A percentile compares a stretch with the other conserved stretches of the same genome.
Evolutionary conservation across 2,113 vertebrate species (phyloP).

Genomic region (Mohoua ochrocephala): DNA sequence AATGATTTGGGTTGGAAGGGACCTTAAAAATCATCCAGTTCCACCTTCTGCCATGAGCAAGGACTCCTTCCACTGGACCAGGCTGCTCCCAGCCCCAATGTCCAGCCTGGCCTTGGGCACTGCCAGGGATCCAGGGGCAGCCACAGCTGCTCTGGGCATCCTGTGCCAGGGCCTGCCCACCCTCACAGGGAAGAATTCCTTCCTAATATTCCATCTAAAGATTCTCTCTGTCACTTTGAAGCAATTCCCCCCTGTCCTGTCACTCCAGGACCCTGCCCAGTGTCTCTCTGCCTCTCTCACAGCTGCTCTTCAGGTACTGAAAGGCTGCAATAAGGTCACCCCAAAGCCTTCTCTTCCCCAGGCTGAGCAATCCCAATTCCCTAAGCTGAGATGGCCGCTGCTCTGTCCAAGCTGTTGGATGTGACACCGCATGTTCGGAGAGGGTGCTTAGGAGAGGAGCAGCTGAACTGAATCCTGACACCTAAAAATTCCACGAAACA

Average conservation of each 20-base stretch:
- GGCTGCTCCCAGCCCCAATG: background rate
- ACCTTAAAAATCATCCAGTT: accelerated
- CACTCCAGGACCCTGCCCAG: accelerated
- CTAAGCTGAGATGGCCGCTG: accelerated
- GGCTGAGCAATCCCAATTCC: accelerated
- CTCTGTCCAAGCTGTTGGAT: accelerated
- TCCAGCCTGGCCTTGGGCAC: background rate
- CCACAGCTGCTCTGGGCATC: background rate
- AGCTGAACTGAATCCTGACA: background rate
- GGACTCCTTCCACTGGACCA: background rate
- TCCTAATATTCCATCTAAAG: background rate
- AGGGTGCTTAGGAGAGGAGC: background rate
- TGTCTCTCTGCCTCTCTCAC: background rate
- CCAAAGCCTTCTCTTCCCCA: background rate
- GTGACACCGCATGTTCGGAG: background rate
- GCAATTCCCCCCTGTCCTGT: background rate
- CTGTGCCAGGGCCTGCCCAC: background rate
- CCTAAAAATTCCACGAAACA: accelerated
- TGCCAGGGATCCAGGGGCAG: background rate
- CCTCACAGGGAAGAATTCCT: accelerated
- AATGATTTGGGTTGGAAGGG: background rate
- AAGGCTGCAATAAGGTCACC: accelerated
- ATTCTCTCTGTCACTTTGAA: background rate
- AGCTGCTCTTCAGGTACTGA: background rate
- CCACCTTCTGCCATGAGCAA: background rate